Evolutionary conservation across 2,797 vertebrate species (phyloP).

Genomic region (Lagorchestes hirsutus): DNA sequence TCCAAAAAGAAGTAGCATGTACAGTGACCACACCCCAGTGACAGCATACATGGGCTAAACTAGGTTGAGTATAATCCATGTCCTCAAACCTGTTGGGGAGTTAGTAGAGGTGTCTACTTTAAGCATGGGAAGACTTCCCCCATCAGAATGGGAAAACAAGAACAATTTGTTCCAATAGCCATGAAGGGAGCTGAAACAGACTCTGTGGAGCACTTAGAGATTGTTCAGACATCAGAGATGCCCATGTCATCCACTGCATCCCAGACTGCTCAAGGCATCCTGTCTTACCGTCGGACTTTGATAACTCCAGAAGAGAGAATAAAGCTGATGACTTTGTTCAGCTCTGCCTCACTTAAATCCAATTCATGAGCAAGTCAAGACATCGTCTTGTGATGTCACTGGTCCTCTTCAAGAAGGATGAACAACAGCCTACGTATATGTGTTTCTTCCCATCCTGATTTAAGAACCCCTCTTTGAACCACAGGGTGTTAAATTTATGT

Average conservation of each 20-base stretch:
- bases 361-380: too few species aligned
- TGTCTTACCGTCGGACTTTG: not conserved
- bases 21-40: not conserved
- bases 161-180: not conserved
- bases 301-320: too few species aligned
- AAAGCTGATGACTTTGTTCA: too few species aligned
- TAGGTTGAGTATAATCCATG: not conserved
- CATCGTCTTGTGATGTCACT: too few species aligned
- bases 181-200: not conserved
- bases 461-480: too few species aligned
- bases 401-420: too few species aligned
- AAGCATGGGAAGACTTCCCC: not conserved
- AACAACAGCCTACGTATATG: too few species aligned
- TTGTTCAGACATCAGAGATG: not conserved
- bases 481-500: too few species aligned
- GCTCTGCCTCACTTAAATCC: too few species aligned
- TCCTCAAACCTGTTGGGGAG: not conserved
- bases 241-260: not conserved
- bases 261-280: too few species aligned
- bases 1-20: not conserved
- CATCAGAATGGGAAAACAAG: not conserved
- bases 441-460: not conserved
- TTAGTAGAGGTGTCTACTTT: not conserved
- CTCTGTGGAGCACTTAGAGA: not conserved
- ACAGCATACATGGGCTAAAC: not conserved